Evolutionary conservation across 64 coral and sea anemone genomes (phyloP).

Genomic region (Pocillopora damicornis): DNA sequence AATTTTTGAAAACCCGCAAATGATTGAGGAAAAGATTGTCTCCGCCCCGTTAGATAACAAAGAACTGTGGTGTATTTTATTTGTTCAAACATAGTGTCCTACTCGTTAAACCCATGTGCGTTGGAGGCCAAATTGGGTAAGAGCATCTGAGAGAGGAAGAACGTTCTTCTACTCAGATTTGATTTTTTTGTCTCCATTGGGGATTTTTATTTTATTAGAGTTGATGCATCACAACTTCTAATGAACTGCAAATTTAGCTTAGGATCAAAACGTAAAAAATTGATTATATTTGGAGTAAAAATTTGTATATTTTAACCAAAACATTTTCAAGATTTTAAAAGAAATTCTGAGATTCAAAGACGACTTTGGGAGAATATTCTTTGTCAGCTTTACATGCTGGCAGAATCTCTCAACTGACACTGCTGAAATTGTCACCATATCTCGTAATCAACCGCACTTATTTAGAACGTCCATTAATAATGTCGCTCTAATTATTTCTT

Average conservation of each 20-base stretch:
- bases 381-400: neutral
- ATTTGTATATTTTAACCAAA: neutral
- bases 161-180: neutral
- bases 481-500: slow-evolving; percentile 28
- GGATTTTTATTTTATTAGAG: neutral
- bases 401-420: neutral
- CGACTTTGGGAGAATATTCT: neutral
- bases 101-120: neutral
- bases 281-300: neutral
- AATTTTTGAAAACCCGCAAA: slow-evolving; percentile 22
- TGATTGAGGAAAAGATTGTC: neutral
- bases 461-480: neutral
- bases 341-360: neutral
- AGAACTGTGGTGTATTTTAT: neutral
- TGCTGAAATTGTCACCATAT: neutral
- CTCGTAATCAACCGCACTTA: neutral
- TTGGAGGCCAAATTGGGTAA: neutral
- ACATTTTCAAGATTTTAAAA: neutral
- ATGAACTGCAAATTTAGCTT: slow-evolving; percentile 5
- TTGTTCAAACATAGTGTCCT: neutral
- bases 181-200: neutral
- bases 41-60: neutral
- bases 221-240: neutral
- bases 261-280: neutral
- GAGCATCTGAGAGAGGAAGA: neutral